Evolutionary conservation across 2,113 vertebrate species (phyloP), one percentile per base, ranked within the genome.

Genomic region (Camarhynchus parvulus): DNA sequence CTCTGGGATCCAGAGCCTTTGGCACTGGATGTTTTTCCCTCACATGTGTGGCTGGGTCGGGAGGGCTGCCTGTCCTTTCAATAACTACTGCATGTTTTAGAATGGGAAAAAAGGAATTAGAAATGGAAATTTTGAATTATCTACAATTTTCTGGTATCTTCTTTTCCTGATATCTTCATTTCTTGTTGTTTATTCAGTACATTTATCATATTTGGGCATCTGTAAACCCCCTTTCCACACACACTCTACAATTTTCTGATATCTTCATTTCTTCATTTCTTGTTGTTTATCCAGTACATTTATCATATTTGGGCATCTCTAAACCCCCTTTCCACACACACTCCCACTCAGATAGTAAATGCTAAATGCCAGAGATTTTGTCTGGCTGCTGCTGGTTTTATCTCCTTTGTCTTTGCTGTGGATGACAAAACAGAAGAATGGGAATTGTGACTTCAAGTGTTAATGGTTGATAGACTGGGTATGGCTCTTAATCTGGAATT

Each of bases 321-420:
- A 52, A 19, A 2, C 25, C 6, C 6, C 7, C 5, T 4, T 10
- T 47, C 8, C 55, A 20, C 33, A 5, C 8, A 2, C 31, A 30
- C 33, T 25, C 5, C 52, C 41, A 35, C 33, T 37, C 49, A 52
- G 33, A 56, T 0, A 35, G 7, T 31, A 74, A 95, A 80, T 1
- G 4, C 9, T 28, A 59, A 89, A 76, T 1, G 3, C 8, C 77
- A 50, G 73, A 55, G 52, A n/a, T 72, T 91, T 67, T 63, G 21
- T 39, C 47, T 53, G 17, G 33, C 39, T 84, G 73, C 73, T 70
- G 44, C 58, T 79, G 28, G 3, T 56, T 91, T 75, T 69, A 30
- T 78, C 24, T 79, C 27, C 47, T 24, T 83, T 49, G 10, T 55
- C 44, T 68, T 62, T 76, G 53, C 78, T 68, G 47, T 41, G 47